phyloP scores from a whole-genome alignment of 1,140 invertebrate genomes.

The Schlechtendalia chinensis region DNA sequence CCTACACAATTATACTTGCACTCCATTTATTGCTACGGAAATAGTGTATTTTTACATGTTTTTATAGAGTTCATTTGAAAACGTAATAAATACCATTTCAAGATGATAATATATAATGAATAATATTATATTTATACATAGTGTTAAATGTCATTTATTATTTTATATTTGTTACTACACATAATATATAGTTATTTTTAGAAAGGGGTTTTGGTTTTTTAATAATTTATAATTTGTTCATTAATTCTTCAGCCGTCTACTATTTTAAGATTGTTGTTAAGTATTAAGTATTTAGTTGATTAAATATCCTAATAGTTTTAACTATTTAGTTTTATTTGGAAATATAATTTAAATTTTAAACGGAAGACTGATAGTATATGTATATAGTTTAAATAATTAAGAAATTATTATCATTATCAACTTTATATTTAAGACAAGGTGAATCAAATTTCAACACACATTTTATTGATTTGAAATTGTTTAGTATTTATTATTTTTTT shows the following conservation, averaged over 20 bases:
- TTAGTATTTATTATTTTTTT: no score
- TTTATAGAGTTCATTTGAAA: not conserved
- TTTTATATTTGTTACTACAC: not conserved
- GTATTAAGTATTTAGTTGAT: not conserved
- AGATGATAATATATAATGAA: conserved; percentile 11
- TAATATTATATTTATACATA: not conserved
- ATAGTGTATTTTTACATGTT: not conserved
- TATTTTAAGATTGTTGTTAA: not conserved
- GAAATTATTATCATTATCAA: no score
- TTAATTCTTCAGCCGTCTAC: not conserved
- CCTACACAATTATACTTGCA: not conserved
- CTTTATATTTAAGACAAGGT: no score
- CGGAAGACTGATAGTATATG: not conserved
- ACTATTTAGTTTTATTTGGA: not conserved
- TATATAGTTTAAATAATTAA: no score
- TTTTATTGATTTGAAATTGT: no score
- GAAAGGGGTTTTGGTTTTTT: not conserved
- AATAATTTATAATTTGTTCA: not conserved
- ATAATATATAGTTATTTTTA: not conserved
- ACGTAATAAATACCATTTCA: not conserved
- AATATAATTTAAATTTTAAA: no score
- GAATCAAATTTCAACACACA: no score
- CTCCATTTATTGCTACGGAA: not conserved
- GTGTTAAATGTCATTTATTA: not conserved
- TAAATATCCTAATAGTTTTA: not conserved